Conservation (phyloP, 35 echinoderm and acorn worm genomes). For the Holothuria glaberrima region DNA sequence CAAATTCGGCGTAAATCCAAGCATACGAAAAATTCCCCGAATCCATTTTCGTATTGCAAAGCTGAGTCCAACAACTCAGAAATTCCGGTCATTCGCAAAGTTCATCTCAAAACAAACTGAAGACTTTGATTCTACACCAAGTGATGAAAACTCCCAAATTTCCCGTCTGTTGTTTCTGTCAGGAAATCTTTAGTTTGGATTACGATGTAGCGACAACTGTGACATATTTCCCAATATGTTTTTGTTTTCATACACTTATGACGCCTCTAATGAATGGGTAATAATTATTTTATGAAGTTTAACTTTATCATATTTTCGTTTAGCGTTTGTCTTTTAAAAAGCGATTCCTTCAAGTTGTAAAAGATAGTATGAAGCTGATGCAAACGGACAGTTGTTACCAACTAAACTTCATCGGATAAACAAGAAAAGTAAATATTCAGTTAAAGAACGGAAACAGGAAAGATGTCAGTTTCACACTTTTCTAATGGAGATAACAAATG, state of each 20-base stretch:
- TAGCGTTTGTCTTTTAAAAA: no score
- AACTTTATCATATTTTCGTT: no score
- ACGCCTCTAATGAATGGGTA: no score
- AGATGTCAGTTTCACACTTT: background rate
- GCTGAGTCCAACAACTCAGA: background rate
- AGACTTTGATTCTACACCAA: no score
- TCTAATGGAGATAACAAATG: constrained; percentile 42
- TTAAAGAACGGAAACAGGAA: background rate
- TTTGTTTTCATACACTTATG: no score
- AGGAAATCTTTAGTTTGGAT: no score
- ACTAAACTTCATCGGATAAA: background rate
- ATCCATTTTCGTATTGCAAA: background rate
- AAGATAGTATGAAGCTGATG: background rate
- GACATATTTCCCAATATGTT: no score
- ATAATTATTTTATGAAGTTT: no score
- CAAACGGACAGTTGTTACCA: background rate
- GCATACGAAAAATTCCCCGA: background rate
- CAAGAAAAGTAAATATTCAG: background rate
- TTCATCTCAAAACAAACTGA: background rate
- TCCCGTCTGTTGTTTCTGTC: no score
- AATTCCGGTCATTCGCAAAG: background rate
- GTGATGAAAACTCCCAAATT: no score
- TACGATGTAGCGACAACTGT: no score
- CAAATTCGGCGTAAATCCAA: background rate
- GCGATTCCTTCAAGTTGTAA: background rate